Conservation (phyloP, 2,888 invertebrate species). For the Caenorhabditis drosophilae region DNA sequence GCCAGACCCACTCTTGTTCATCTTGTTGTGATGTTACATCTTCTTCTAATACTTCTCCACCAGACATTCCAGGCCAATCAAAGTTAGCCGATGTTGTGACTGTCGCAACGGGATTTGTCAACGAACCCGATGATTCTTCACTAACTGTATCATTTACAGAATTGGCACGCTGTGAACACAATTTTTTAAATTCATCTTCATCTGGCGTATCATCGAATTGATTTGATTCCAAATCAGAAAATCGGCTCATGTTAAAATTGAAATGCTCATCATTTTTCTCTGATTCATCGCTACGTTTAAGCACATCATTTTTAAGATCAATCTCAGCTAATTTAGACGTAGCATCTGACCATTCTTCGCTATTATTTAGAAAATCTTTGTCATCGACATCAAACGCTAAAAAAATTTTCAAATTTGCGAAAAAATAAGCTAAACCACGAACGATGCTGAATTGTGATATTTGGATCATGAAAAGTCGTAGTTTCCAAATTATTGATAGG, state of each 20-base stretch:
- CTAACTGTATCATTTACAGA: too few species aligned
- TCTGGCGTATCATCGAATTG: slow-evolving; percentile 30
- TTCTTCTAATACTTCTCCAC: not conserved
- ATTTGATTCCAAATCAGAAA: slow-evolving; percentile 17
- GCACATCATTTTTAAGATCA: not conserved
- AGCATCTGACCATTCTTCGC: slow-evolving; percentile 34
- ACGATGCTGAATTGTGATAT: not conserved
- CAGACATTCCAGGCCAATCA: slow-evolving; percentile 23
- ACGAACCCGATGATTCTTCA: not conserved
- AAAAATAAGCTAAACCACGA: too few species aligned
- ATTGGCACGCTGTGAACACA: slow-evolving; percentile 35
- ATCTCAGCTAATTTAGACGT: slow-evolving; percentile 16
- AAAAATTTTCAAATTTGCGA: too few species aligned
- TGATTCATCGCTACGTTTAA: not conserved
- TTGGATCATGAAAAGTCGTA: not conserved
- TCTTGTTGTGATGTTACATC: slow-evolving; percentile 1
- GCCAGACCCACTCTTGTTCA: slow-evolving; percentile 28
- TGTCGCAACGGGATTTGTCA: not conserved
- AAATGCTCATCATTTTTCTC: not conserved
- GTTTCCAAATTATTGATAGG: not conserved
- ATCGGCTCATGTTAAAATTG: slow-evolving; percentile 4
- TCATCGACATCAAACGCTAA: not conserved
- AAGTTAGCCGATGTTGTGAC: not conserved
- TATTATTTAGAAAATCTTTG: slow-evolving; percentile 15
- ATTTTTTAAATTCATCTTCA: slow-evolving; percentile 33